phyloP scores from a whole-genome alignment of 2,888 invertebrate species.

The Caenorhabditis becei region DNA sequence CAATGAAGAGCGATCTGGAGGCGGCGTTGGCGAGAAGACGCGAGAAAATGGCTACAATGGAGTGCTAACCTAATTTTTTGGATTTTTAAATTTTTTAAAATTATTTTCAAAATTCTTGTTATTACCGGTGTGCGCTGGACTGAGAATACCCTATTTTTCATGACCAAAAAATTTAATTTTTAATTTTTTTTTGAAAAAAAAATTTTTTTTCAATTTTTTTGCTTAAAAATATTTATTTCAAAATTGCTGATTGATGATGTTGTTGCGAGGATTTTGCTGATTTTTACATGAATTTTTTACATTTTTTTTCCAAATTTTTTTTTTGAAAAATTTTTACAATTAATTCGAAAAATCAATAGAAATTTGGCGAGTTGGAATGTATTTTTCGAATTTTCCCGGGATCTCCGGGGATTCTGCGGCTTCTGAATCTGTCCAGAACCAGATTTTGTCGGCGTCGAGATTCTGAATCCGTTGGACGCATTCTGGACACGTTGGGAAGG shows the following conservation, averaged over 20 bases:
- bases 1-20: conserved; percentile 67
- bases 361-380: conserved; percentile 21
- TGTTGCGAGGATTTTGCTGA: neutral
- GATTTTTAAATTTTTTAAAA: conserved; percentile 3
- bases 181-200: too few relatives aligned
- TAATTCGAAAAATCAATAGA: conserved; percentile 36
- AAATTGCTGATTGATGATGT: neutral
- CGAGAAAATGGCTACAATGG: conserved; percentile 60
- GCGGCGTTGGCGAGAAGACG: conserved; percentile 71
- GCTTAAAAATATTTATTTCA: neutral
- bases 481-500: conserved; percentile 10
- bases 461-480: conserved; percentile 21
- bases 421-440: conserved; percentile 11
- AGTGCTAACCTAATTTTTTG: conserved; percentile 7
- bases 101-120: conserved; percentile 40
- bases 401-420: neutral
- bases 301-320: neutral
- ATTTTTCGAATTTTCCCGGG: conserved; percentile 11
- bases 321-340: neutral
- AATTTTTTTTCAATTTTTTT: too few relatives aligned
- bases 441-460: conserved; percentile 24
- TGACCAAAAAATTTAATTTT: neutral
- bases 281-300: neutral
- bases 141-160: neutral
- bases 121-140: conserved; percentile 47